Percentiles rank a stretch among this genome's conserved stretches.
phyloP scores from a whole-genome alignment of 2,113 vertebrate genomes.

The Anhinga rufa region DNA sequence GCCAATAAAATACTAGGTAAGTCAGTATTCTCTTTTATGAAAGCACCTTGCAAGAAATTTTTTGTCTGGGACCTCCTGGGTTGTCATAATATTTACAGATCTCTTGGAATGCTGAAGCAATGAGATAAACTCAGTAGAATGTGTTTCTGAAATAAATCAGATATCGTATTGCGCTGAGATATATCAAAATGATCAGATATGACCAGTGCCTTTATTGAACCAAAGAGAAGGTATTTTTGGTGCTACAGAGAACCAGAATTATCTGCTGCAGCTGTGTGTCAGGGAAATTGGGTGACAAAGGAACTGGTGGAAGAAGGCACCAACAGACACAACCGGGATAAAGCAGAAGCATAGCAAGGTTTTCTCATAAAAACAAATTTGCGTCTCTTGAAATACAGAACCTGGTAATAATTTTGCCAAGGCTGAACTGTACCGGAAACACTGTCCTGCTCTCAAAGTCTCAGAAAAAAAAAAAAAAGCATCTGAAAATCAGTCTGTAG shows the following conservation, averaged over 20 bases:
- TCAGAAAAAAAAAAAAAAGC: neutral
- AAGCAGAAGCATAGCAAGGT: neutral
- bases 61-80: neutral
- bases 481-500: neutral
- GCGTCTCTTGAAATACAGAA: neutral
- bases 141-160: neutral
- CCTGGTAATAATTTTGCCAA: neutral
- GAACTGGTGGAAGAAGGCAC: neutral
- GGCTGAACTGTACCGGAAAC: neutral
- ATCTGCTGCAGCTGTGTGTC: neutral
- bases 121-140: neutral
- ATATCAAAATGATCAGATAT: neutral
- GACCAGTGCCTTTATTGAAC: neutral
- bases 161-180: neutral
- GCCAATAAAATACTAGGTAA: neutral
- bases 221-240: neutral
- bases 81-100: neutral
- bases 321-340: neutral
- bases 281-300: neutral
- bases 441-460: neutral
- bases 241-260: neutral
- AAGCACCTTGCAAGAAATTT: neutral
- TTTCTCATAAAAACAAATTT: neutral
- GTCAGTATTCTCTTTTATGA: neutral
- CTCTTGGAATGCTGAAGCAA: neutral